Base-by-base conservation (phyloP, 2,113 vertebrate genomes). In the Etheostoma spectabile region DNA sequence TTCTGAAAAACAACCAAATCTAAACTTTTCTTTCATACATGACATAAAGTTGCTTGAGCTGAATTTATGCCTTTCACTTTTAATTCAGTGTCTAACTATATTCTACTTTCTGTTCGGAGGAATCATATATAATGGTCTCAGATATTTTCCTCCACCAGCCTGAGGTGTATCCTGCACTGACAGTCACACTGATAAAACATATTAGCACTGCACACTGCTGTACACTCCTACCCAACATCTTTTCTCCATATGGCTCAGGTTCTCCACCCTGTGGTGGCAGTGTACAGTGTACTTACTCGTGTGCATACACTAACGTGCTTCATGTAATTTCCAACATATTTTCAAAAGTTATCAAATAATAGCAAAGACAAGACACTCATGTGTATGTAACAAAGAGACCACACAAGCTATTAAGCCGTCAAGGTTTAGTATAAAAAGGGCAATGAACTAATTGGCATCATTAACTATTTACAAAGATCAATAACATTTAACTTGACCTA, bases 251-350 rank as follows among this genome's bases (percentile, higher is more conserved):
- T 27, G 30, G 59, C 85, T 90, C 64, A 62, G 56, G 42, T 33
- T 33, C 81, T 38, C 89, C 89, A 76, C 80, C 82, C 22, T 69
- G 86, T 91, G 86, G 86, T 38, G 30, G 27, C 12, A 79, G 30
- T 33, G 1, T 11, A 22, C 8, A 15, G 51, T 30, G 1, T 4
- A 42, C 15, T 38, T 27, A 49, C 19, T 14, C 13, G 35, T 53
- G 14, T 6, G 15, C 24, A 11, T 38, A 51, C 7, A 15, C 56
- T 5, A 15, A 13, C 3, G 7, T 10, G 24, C 18, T 49, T 19
- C 46, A 15, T 11, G 4, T 51, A 3, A 45, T 22, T 16, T 49
- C 15, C 2, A 27, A 8, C 18, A 11, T 49, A 2, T 15, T 48
- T 30, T 21, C 21, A 18, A 24, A 51, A 10, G 42, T 64, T 2